Percentiles rank a stretch among this genome's conserved stretches.
Conservation (phyloP, 2,797 vertebrate genomes). For the Falco rusticolus region DNA sequence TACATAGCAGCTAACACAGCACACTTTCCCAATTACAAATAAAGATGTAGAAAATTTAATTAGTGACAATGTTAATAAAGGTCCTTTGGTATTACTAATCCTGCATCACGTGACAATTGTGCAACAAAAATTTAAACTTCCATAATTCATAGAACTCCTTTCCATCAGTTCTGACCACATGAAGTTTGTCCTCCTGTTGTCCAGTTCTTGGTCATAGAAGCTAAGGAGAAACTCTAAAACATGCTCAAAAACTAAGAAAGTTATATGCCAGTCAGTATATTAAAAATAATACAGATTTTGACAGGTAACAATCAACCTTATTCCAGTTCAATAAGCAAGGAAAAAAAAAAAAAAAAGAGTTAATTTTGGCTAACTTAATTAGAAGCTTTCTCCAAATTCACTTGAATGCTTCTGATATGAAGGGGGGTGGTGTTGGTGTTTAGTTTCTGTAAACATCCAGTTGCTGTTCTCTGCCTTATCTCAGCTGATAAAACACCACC, state of each 20-base stretch:
- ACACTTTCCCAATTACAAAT: background rate
- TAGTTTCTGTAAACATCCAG: background rate
- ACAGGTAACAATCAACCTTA: background rate
- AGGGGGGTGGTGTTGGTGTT: fast-evolving
- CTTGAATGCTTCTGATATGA: background rate
- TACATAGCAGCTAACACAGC: background rate
- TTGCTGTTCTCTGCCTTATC: background rate
- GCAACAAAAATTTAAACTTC: background rate
- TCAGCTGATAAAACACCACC: background rate
- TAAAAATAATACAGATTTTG: background rate
- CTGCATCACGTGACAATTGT: background rate
- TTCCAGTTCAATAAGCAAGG: background rate
- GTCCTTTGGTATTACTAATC: background rate
- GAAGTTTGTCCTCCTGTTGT: background rate
- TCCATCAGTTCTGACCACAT: background rate
- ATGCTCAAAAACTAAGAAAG: fast-evolving
- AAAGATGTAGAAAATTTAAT: background rate
- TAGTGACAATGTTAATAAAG: background rate
- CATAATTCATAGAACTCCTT: background rate
- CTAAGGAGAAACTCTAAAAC: background rate
- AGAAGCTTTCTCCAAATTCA: background rate
- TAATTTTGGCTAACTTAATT: background rate
- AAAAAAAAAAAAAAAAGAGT: background rate
- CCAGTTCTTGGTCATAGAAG: background rate
- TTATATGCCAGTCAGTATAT: no score